phyloP scores from a whole-genome alignment of 1,140 invertebrate species.

The Drosophila mojavensis region DNA sequence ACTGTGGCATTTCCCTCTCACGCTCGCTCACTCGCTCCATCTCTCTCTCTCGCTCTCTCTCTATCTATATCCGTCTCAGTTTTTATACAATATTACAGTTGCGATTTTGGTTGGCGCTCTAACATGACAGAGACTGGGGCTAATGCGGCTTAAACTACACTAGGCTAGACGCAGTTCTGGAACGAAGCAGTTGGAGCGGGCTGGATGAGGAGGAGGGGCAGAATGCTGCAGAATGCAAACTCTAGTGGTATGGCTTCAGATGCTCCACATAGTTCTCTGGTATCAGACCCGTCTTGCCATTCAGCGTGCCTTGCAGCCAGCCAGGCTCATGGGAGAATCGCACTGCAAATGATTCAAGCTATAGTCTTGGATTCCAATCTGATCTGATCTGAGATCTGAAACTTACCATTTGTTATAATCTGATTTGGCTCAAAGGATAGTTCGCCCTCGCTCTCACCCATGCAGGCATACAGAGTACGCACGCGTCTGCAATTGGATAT shows the following conservation, averaged over 20 bases:
- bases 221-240: background rate
- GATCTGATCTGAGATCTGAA: no score
- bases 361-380: background rate
- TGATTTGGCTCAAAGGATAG: slow-evolving; percentile 99
- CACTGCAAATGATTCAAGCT: slow-evolving; percentile 87
- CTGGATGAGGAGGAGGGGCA: background rate
- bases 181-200: background rate
- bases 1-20: slow-evolving; percentile 6
- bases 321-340: slow-evolving; percentile 96
- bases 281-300: slow-evolving; percentile 96
- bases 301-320: slow-evolving; percentile 97
- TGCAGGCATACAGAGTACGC: slow-evolving; percentile 96
- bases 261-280: slow-evolving; percentile 98
- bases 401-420: slow-evolving; percentile 97
- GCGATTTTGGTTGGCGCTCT: slow-evolving; percentile 28
- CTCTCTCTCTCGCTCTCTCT: slow-evolving; percentile 15
- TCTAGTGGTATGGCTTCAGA: slow-evolving; percentile 80
- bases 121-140: slow-evolving; percentile 19
- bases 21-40: slow-evolving; percentile 9
- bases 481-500: slow-evolving; percentile 87
- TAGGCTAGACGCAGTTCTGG: slow-evolving; percentile 9
- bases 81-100: slow-evolving; percentile 40
- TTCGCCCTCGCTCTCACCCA: slow-evolving; percentile 98
- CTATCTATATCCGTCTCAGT: background rate
- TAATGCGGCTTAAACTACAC: slow-evolving; percentile 26